Conservation (phyloP, 2,113 vertebrate genomes). For the Pleuronectes platessa region DNA sequence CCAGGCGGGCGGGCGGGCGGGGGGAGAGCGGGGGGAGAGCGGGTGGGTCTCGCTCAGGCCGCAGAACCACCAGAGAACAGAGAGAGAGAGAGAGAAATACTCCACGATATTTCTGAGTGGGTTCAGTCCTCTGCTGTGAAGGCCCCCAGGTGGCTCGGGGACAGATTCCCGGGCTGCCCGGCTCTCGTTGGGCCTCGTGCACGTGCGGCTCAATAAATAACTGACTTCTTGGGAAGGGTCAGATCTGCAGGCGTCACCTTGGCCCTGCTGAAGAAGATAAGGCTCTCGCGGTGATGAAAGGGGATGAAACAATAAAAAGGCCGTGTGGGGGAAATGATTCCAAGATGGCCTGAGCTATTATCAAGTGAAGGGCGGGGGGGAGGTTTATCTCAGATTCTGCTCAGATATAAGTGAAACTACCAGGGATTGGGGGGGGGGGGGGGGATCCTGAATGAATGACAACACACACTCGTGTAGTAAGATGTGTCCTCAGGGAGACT, state of each 20-base stretch:
- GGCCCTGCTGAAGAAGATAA: slow-evolving; percentile 14
- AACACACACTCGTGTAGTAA: too few species aligned
- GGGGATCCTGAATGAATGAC: too few species aligned
- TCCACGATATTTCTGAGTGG: not conserved
- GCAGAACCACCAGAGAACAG: not conserved
- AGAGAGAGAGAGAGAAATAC: not conserved
- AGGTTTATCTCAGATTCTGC: not conserved
- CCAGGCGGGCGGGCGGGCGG: too few species aligned
- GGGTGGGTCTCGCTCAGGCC: not conserved
- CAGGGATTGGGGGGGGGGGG: too few species aligned
- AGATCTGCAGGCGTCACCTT: slow-evolving; percentile 4
- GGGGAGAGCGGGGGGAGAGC: not conserved
- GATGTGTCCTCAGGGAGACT: too few species aligned
- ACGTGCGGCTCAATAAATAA: not conserved
- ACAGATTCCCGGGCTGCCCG: not conserved
- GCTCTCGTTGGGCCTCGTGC: too few species aligned
- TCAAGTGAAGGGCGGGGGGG: not conserved
- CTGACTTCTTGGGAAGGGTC: slow-evolving; percentile 2
- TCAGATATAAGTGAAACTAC: not conserved
- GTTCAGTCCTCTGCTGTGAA: not conserved
- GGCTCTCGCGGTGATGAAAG: not conserved
- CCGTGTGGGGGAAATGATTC: not conserved
- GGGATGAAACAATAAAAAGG: not conserved
- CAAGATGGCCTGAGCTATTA: too few species aligned
- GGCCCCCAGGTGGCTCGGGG: not conserved